Evolutionary conservation across 2,888 invertebrate species (phyloP).

Genomic region (Melanargia galathea): DNA sequence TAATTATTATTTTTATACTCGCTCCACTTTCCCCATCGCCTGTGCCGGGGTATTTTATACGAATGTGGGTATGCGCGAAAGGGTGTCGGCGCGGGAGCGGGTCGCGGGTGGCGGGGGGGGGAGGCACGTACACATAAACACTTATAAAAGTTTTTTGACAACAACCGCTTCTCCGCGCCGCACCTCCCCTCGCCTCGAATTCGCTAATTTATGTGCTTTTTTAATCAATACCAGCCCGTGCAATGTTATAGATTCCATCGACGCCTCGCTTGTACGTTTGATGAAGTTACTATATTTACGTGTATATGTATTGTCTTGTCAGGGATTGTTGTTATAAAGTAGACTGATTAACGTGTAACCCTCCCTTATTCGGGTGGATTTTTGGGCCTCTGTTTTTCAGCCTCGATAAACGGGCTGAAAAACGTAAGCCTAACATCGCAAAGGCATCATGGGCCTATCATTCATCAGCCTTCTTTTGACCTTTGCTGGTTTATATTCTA

Average conservation of each 20-base stretch:
- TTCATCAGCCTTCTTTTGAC: no score
- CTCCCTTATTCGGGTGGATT: no score
- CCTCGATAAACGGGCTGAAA: no score
- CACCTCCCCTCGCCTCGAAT: conserved; percentile 67
- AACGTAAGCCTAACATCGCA: no score
- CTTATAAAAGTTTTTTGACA: conserved; percentile 83
- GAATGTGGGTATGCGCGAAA: conserved; percentile 81
- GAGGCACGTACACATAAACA: conserved; percentile 73
- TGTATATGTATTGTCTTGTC: no score
- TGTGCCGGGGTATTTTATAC: conserved; percentile 69
- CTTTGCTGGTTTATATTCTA: no score
- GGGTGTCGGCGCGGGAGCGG: conserved; percentile 68
- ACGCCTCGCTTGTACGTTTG: conserved; percentile 31
- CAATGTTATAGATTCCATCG: conserved; percentile 66
- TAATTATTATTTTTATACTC: no score
- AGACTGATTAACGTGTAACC: no score
- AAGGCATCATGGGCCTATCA: no score
- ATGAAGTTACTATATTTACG: background rate
- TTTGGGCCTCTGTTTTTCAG: no score
- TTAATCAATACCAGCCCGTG: conserved; percentile 75
- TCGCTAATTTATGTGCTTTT: conserved; percentile 83
- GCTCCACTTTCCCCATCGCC: conserved; percentile 47
- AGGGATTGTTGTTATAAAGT: no score
- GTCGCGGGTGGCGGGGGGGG: conserved; percentile 41
- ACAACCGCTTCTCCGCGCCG: conserved; percentile 60